These are phyloP conservation scores for Cephus rjabovi DNA, from an alignment of 2,888 invertebrate species.

Conservation along the genomic window DNA sequence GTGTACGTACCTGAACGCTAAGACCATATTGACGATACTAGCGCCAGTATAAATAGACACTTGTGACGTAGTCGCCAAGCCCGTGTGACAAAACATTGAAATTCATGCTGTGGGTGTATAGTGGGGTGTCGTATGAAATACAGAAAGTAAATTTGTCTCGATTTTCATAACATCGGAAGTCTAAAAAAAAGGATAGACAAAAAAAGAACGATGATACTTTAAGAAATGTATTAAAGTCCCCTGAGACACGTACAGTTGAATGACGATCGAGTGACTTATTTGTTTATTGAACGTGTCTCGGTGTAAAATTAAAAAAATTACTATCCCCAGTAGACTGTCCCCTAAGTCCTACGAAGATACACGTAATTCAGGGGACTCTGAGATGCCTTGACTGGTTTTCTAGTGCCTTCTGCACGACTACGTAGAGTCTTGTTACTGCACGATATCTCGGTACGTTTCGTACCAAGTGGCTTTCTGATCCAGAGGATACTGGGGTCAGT, in stretches of 20 bases:
- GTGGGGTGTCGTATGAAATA: not conserved
- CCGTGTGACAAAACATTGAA: not conserved
- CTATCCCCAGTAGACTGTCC: not conserved
- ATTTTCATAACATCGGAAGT: not conserved
- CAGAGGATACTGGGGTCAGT: not conserved
- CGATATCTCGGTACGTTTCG: not conserved
- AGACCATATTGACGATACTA: not conserved
- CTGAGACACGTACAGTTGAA: not conserved
- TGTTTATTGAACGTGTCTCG: not conserved
- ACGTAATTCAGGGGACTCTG: not conserved
- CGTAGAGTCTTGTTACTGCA: not conserved
- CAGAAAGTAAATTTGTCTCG: not conserved
- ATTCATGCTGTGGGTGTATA: not conserved
- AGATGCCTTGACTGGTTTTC: not conserved
- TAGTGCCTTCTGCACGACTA: not conserved
- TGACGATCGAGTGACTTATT: not conserved
- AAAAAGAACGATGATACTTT: not conserved
- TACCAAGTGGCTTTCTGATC: not conserved
- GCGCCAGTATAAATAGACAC: conserved; percentile 1
- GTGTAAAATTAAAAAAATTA: not conserved
- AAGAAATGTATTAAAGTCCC: not conserved
- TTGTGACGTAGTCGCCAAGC: not conserved
- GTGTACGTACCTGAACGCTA: not conserved
- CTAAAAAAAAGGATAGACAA: not conserved
- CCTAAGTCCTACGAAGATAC: not conserved